These are phyloP conservation scores for Lutraria lutraria DNA, from an alignment of 2,888 invertebrate species.

Conservation along the genomic window DNA sequence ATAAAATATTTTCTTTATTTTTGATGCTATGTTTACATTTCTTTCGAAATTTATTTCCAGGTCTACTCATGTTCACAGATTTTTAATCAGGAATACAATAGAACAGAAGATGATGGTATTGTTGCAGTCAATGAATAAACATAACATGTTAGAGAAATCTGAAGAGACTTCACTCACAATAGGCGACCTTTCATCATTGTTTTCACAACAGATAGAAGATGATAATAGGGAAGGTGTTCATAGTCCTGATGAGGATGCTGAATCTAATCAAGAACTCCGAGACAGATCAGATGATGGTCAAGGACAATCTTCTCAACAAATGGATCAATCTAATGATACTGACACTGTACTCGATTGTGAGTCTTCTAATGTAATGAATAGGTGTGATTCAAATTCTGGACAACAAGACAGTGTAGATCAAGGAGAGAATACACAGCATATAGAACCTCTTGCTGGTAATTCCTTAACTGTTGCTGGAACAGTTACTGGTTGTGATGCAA, in stretches of 20 bases:
- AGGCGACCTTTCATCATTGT: slow-evolving; percentile 78
- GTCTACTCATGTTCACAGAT: slow-evolving; percentile 91
- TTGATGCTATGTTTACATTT: background rate
- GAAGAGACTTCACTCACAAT: slow-evolving; percentile 78
- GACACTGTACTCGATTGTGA: background rate
- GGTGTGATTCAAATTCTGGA: background rate
- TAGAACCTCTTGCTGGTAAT: background rate
- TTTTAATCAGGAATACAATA: slow-evolving; percentile 90
- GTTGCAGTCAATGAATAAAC: slow-evolving; percentile 74
- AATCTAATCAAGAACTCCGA: background rate
- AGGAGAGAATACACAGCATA: background rate
- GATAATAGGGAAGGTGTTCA: slow-evolving; percentile 60
- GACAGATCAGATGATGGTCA: background rate
- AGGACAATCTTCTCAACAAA: background rate
- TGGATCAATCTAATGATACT: background rate
- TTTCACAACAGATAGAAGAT: slow-evolving; percentile 70
- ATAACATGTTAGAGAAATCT: slow-evolving; percentile 63
- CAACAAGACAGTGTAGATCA: background rate
- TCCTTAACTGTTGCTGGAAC: background rate
- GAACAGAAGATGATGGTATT: slow-evolving; percentile 90
- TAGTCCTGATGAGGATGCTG: slow-evolving; percentile 24
- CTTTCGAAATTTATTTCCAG: slow-evolving; percentile 83
- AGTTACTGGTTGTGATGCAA: background rate
- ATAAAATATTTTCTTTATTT: background rate
- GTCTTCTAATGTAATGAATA: background rate